Evolutionary conservation across 2,797 vertebrate genomes (phyloP), one percentile per base, ranked within the genome.

Genomic region (Siniperca undulata): DNA sequence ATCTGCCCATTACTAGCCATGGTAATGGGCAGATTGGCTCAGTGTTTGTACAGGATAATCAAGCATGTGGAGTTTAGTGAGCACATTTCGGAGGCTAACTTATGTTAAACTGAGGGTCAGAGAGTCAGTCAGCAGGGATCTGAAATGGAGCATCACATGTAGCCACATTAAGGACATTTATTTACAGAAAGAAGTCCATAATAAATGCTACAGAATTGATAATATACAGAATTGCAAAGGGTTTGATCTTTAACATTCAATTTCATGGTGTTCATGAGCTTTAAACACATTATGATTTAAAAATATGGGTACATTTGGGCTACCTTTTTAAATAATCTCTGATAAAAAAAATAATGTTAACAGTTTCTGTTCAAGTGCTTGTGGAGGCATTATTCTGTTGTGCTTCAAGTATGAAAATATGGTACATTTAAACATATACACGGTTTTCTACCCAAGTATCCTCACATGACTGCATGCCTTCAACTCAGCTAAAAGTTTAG

Each of bases 71-170:
- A 86, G 86, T 90, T 91, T 77, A 85, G 80, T 44, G 61, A 78
- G 79, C 72, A 78, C 67, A 86, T 83, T 87, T 86, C 70, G 71
- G 86, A 86, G 87, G 89, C 75, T 89, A 92, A 93, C 78, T 82
- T 40, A 61, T 87, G 83, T 92, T 83, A 82, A 89, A 83, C 67
- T 76, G 72, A 58, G 77, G 86, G 88, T 88, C 85, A 88, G 62
- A 66, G 65, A 84, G 78, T 75, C 74, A 78, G 52, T 61, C 30
- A 65, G 59, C 30, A 53, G 77, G 56, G 55, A 69, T 67, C 30
- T 46, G 55, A 53, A 65, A 79, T 53, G 27, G 20, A 70, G 46
- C 24, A 1, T 61, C 68, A 74, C 72, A 61, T 61, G 36, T 56
- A 70, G 50, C 36, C 22, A 64, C 13, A 76, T 58, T 36, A 42